phyloP scores from a whole-genome alignment of 2,888 invertebrate genomes.

The Euclidia mi region DNA sequence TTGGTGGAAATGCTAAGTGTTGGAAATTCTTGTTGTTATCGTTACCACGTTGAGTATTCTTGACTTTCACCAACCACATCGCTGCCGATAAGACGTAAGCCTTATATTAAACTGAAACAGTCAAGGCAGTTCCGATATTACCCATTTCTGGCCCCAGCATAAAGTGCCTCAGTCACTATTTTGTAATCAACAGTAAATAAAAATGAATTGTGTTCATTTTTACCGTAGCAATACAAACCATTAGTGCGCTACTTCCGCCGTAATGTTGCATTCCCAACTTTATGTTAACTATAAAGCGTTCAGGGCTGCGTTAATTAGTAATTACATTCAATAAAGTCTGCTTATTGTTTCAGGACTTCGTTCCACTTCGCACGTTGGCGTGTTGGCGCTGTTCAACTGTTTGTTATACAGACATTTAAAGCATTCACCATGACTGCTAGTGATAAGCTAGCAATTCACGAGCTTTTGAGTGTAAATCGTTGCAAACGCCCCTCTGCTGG shows the following conservation, averaged over 20 bases:
- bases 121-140: no score
- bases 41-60: no score
- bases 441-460: no score
- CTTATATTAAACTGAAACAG: no score
- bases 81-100: no score
- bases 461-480: no score
- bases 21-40: no score
- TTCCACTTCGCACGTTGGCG: conserved; percentile 65
- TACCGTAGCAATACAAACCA: conserved; percentile 2
- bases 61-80: no score
- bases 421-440: conserved; percentile 1
- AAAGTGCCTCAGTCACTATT: no score
- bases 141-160: no score
- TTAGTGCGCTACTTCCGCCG: conserved; percentile 14
- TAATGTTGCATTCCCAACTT: conserved; percentile 30
- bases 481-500: no score
- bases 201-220: not conserved
- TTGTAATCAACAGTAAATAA: not conserved
- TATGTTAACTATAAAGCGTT: conserved; percentile 37
- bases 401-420: conserved; percentile 77
- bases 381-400: conserved; percentile 71
- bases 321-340: conserved; percentile 15
- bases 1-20: no score
- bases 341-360: conserved; percentile 71
- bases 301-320: conserved; percentile 32